Conservation (phyloP, 2,797 vertebrate genomes). For the Psittacula echo region DNA sequence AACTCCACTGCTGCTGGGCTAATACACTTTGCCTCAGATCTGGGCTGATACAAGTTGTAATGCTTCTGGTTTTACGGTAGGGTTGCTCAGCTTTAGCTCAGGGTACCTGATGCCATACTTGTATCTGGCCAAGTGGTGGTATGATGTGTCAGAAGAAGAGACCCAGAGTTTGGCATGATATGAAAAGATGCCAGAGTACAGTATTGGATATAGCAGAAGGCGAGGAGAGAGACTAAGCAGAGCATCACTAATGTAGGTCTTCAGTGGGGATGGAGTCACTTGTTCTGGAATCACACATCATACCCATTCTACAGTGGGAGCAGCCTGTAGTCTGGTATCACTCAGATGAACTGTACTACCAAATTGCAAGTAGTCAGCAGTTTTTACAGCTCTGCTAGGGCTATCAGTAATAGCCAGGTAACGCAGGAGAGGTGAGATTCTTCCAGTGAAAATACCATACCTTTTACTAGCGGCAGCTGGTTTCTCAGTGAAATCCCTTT, state of each 20-base stretch:
- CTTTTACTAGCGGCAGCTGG: not conserved
- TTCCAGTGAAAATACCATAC: not conserved
- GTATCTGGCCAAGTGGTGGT: fast-evolving
- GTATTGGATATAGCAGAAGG: not conserved
- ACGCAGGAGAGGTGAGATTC: not conserved
- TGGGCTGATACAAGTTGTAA: not conserved
- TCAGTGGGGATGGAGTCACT: not conserved
- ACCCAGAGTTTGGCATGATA: not conserved
- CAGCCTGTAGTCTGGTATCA: not conserved
- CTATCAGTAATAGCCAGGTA: not conserved
- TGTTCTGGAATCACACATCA: not conserved
- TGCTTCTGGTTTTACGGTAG: not conserved
- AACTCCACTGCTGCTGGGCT: not conserved
- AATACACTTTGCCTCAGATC: not conserved
- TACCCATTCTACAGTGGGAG: not conserved
- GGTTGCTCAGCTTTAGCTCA: not conserved
- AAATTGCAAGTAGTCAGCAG: not conserved
- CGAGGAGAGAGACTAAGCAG: not conserved
- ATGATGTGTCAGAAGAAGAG: not conserved
- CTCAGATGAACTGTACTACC: not conserved
- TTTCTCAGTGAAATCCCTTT: not conserved
- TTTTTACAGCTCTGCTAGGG: not conserved
- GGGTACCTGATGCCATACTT: not conserved
- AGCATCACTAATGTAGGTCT: not conserved
- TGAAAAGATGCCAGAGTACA: not conserved